These are phyloP conservation scores for Cephus cinctus DNA, from an alignment of 1,140 invertebrate genomes.

Conservation along the genomic window DNA sequence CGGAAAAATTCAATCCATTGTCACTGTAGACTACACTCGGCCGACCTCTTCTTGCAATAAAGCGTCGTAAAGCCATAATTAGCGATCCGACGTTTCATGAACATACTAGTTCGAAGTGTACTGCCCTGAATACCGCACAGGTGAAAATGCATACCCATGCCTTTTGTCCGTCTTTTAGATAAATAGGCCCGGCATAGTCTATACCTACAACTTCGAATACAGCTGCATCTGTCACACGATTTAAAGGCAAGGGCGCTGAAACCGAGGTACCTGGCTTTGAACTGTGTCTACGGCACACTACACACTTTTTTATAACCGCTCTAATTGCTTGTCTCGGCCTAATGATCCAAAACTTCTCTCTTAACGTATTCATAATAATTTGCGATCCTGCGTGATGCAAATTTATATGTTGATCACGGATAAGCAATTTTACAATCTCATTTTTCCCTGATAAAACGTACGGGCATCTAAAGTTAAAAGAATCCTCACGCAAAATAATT, in stretches of 20 bases:
- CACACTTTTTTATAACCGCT: constrained; percentile 8
- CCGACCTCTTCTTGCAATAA: constrained; percentile 32
- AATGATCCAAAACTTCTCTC: constrained; percentile 29
- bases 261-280: background rate
- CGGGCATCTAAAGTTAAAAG: constrained; percentile 18
- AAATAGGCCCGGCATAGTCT: constrained; percentile 37
- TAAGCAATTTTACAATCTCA: constrained; percentile 15
- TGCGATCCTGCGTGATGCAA: constrained; percentile 26
- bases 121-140: constrained; percentile 36
- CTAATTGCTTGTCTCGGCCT: constrained; percentile 12
- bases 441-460: constrained; percentile 13
- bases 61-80: constrained; percentile 29
- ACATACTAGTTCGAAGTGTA: constrained; percentile 41
- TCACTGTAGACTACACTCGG: constrained; percentile 34
- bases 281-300: constrained; percentile 10
- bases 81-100: constrained; percentile 32
- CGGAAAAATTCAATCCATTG: constrained; percentile 35
- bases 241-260: constrained; percentile 13
- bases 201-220: constrained; percentile 37
- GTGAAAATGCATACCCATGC: constrained; percentile 42
- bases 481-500: constrained; percentile 22
- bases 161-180: constrained; percentile 25
- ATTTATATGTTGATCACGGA: constrained; percentile 23
- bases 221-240: constrained; percentile 23
- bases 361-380: constrained; percentile 22